Conservation (phyloP, 2,113 vertebrate species). For the Myrmecobius fasciatus region DNA sequence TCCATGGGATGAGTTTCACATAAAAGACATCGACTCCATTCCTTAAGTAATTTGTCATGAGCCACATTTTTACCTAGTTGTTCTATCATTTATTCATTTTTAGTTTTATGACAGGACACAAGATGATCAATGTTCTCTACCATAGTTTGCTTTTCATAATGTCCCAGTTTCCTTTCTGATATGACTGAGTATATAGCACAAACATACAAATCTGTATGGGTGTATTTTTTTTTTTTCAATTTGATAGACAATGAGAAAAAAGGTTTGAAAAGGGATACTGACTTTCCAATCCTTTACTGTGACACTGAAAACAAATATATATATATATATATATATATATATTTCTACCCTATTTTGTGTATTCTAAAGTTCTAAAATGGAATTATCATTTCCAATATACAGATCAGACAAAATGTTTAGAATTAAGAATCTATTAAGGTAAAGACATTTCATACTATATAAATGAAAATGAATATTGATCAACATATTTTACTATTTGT, state of each 20-base stretch:
- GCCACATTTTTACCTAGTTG: neutral
- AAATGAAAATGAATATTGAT: neutral
- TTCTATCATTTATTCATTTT: neutral
- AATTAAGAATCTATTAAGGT: neutral
- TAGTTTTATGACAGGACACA: slow-evolving; percentile 2
- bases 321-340: neutral
- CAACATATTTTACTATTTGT: neutral
- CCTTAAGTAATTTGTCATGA: neutral
- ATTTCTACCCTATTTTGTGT: neutral
- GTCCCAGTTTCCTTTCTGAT: neutral
- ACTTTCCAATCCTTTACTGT: neutral
- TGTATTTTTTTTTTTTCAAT: too few species aligned
- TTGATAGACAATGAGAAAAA: neutral
- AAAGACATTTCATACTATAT: neutral
- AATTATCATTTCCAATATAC: neutral
- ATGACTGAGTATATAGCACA: neutral
- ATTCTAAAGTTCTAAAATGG: neutral
- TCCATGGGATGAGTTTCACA: neutral
- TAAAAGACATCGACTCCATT: neutral
- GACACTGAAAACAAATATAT: neutral
- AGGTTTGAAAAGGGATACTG: neutral
- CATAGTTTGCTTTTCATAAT: neutral
- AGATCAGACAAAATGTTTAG: neutral
- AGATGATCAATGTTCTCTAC: neutral
- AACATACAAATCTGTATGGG: too few species aligned